Evolutionary conservation across 2,888 invertebrate species (phyloP).

Genomic region (Tipula lateralis): DNA sequence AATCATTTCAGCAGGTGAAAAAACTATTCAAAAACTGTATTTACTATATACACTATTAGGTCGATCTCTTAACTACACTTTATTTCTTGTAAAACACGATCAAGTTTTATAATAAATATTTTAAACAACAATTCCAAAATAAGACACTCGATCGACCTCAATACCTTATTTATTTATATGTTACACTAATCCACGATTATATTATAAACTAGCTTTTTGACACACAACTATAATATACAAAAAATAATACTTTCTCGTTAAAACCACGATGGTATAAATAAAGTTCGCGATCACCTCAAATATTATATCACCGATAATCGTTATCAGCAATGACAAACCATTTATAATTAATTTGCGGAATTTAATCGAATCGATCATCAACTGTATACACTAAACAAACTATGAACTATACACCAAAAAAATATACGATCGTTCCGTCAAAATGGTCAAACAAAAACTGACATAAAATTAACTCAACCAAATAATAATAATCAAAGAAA

Average conservation of each 20-base stretch:
- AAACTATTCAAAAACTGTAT: not conserved
- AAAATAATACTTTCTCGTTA: not conserved
- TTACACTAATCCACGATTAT: not conserved
- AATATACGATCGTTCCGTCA: not conserved
- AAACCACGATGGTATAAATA: not conserved
- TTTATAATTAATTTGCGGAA: not conserved
- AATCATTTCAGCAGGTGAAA: not conserved
- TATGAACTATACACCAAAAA: not conserved
- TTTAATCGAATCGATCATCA: not conserved
- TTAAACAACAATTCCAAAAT: constrained; percentile 19
- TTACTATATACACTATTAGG: not conserved
- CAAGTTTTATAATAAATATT: not conserved
- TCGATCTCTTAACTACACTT: not conserved
- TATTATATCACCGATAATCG: not conserved
- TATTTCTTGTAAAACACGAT: not conserved
- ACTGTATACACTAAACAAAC: not conserved
- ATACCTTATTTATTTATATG: not conserved
- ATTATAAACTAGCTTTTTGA: not conserved
- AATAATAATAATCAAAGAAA: not conserved
- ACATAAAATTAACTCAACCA: constrained; percentile 11
- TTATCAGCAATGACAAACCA: not conserved
- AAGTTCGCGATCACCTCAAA: not conserved
- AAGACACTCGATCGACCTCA: constrained; percentile 24
- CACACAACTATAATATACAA: not conserved
- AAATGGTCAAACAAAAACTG: constrained; percentile 19